Evolutionary conservation across 2,113 vertebrate genomes (phyloP).

Genomic region (Edolisoma coerulescens): DNA sequence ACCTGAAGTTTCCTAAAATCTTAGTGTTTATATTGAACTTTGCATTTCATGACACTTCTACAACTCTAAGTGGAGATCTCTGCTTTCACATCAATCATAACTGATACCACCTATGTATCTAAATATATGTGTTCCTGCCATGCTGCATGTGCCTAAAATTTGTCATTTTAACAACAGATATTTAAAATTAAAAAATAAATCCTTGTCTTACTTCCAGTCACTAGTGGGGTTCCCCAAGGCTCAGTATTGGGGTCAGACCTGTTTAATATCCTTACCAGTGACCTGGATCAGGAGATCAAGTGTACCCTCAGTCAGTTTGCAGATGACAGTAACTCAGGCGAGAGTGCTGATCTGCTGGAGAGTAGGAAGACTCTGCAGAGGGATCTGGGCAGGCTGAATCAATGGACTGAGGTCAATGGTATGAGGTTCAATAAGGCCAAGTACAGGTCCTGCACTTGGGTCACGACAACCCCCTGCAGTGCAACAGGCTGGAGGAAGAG

Average conservation of each 20-base stretch:
- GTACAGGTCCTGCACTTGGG: not conserved
- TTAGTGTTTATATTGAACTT: not conserved
- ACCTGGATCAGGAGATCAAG: rapidly evolving
- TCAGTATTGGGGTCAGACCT: not conserved
- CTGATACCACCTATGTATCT: not conserved
- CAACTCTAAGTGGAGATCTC: not conserved
- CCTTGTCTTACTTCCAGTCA: not conserved
- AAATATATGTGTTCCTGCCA: not conserved
- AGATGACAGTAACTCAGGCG: rapidly evolving
- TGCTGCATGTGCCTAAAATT: not conserved
- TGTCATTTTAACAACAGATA: not conserved
- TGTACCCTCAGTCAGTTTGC: not conserved
- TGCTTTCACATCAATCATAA: not conserved
- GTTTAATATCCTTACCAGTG: not conserved
- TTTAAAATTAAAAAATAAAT: not conserved
- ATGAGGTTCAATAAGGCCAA: not conserved
- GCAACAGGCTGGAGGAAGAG: not conserved
- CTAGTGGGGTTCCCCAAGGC: not conserved
- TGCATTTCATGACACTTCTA: not conserved
- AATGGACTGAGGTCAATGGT: not conserved
- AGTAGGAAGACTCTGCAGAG: not conserved
- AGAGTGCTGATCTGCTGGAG: not conserved
- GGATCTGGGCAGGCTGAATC: not conserved
- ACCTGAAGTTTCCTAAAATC: not conserved
- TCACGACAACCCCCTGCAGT: not conserved